Conservation (phyloP, 2,113 vertebrate species). For the Pangasianodon hypophthalmus region DNA sequence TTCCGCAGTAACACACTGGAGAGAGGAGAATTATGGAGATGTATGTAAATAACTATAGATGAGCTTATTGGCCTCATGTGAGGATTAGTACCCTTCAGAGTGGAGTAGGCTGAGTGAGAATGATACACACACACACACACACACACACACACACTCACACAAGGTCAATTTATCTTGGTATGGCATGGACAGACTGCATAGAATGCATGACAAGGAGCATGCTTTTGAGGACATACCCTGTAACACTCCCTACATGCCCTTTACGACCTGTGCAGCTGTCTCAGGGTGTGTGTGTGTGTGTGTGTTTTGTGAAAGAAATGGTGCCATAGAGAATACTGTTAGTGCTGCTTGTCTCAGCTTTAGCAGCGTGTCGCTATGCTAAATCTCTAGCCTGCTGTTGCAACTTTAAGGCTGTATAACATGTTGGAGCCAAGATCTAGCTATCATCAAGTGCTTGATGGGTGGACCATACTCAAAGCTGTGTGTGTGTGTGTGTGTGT, state of each 20-base stretch:
- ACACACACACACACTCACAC: conserved; percentile 20
- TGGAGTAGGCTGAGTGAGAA: conserved; percentile 63
- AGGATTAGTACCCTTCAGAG: conserved; percentile 70
- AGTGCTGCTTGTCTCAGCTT: neutral
- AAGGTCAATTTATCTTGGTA: neutral
- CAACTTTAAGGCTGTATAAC: conserved; percentile 23
- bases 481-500: conserved; percentile 43
- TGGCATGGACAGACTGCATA: conserved; percentile 2
- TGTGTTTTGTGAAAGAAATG: conserved; percentile 16
- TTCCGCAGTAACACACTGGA: conserved; percentile 69
- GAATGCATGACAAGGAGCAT: conserved; percentile 27
- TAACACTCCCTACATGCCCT: conserved; percentile 32
- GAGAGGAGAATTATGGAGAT: conserved; percentile 76
- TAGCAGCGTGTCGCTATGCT: conserved; percentile 3
- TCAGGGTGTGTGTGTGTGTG: conserved; percentile 26
- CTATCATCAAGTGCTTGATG: conserved; percentile 11
- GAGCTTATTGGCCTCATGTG: conserved; percentile 66
- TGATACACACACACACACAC: neutral
- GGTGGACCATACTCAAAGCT: neutral
- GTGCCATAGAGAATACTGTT: conserved; percentile 4
- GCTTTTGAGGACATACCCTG: conserved; percentile 14
- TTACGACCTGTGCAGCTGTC: conserved; percentile 28
- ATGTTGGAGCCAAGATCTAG: conserved; percentile 18
- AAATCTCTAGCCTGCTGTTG: conserved; percentile 11
- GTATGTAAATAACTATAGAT: conserved; percentile 71